Evolutionary conservation across 2,888 invertebrate species (phyloP).

Genomic region (Eubasilissa splendida): DNA sequence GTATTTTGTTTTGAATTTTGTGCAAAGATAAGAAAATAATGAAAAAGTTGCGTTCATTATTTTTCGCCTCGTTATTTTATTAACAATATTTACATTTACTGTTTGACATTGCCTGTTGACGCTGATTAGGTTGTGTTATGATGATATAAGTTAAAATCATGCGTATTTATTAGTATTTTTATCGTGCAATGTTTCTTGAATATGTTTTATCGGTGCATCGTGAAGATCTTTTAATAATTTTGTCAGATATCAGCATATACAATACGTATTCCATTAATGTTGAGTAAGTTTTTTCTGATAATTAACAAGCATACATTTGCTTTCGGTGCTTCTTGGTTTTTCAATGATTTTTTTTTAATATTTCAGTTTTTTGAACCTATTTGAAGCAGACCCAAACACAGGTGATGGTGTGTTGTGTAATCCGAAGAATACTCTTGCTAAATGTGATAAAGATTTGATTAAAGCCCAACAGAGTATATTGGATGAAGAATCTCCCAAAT

Average conservation of each 20-base stretch:
- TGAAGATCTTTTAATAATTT: conserved; percentile 47
- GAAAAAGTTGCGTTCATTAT: not conserved
- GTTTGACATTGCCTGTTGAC: not conserved
- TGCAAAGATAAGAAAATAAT: too few relatives aligned
- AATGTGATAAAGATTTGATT: conserved; percentile 76
- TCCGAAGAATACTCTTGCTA: conserved; percentile 75
- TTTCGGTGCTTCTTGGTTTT: not conserved
- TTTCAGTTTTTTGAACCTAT: conserved; percentile 80
- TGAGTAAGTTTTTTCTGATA: conserved; percentile 31
- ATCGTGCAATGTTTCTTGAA: conserved; percentile 46
- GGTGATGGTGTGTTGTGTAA: conserved; percentile 79
- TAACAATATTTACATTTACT: not conserved
- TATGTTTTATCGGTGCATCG: conserved; percentile 46
- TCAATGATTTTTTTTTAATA: conserved; percentile 55
- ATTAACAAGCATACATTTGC: not conserved
- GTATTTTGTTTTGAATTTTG: too few relatives aligned
- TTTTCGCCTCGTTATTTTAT: not conserved
- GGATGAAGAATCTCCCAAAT: conserved; percentile 66
- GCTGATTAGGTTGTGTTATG: not conserved
- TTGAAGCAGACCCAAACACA: conserved; percentile 78
- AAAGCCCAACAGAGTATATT: conserved; percentile 75
- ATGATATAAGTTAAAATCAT: too few relatives aligned
- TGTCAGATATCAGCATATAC: conserved; percentile 40
- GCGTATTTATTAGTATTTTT: not conserved
- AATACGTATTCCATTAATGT: conserved; percentile 49